Base-by-base conservation (phyloP, 2,113 vertebrate genomes). In the Collichthys lucidus region DNA sequence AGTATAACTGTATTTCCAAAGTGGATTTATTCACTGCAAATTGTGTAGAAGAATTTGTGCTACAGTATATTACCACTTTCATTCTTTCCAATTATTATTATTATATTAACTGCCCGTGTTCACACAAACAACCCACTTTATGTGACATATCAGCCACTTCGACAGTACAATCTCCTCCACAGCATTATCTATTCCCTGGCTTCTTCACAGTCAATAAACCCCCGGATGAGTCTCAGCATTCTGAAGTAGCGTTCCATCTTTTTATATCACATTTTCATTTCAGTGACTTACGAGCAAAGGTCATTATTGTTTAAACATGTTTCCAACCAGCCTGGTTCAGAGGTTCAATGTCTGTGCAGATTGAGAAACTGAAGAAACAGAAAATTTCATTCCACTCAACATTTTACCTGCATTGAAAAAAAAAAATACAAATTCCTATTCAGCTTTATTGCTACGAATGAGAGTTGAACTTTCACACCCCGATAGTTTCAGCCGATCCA, bases 181-280 rank as follows among this genome's bases (percentile, higher is more conserved):
- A n/a, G 40, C 19, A 9, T 67, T 79, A 84, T 82, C 75, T 74
- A n/a, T 66, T 70, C 82, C 70, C 68, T 44, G 66, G 68, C 71
- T 87, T 85, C 77, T 74, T 74, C 79, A 78, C 79, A 83, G 66
- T 78, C 77, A 86, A 63, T 82, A 72, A 79, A 84, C 62, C 65
- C 16, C 16, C 8, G 52, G 60, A 80, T 74, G 65, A 73, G 55
- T 63, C 72, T 80, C 65, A 22, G 55, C 50, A 52, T 63, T 79
- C 70, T 16, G 16, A 62, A 65, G 52, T 55, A 69, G 73, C 79
- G 75, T 80, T 67, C 57, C 26, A 35, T 80, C 20, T 73, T 68
- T 81, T 64, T 31, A 40, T 62, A 84, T 20, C 53, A 49, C 61
- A 59, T 77, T 74, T 76, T 83, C 50, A 79, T 70, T 78, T 46